Conservation (phyloP, 2,113 vertebrate genomes). For the Stegostoma tigrinum region DNA sequence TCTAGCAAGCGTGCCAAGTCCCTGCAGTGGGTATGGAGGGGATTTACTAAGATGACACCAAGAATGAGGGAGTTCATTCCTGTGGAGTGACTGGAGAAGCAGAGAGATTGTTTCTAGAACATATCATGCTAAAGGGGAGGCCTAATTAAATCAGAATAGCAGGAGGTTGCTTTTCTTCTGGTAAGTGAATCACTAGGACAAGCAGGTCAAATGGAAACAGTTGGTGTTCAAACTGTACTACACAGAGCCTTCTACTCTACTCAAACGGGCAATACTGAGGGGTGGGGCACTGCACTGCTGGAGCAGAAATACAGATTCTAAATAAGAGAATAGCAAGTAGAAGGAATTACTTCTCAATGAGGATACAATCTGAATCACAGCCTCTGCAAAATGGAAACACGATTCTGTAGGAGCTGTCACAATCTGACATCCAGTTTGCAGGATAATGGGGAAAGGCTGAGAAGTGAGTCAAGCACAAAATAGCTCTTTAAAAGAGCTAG, state of each 20-base stretch:
- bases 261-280: too few species aligned
- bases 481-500: not conserved
- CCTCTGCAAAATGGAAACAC: not conserved
- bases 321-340: not conserved
- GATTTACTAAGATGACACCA: not conserved
- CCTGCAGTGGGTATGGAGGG: not conserved
- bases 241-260: too few species aligned
- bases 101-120: not conserved
- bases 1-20: not conserved
- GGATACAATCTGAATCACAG: not conserved
- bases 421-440: not conserved
- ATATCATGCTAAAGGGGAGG: not conserved
- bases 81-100: not conserved
- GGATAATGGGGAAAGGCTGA: not conserved
- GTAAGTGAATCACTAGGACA: not conserved
- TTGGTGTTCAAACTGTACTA: too few species aligned
- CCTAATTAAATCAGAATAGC: not conserved
- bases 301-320: not conserved
- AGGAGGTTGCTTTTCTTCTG: not conserved
- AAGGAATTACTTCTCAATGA: not conserved
- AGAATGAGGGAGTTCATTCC: not conserved
- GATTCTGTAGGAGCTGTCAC: not conserved
- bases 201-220: too few species aligned
- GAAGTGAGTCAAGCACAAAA: not conserved
- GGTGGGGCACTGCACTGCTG: too few species aligned